phyloP scores from a whole-genome alignment of 2,888 invertebrate genomes.

The Lathronympha strigana region DNA sequence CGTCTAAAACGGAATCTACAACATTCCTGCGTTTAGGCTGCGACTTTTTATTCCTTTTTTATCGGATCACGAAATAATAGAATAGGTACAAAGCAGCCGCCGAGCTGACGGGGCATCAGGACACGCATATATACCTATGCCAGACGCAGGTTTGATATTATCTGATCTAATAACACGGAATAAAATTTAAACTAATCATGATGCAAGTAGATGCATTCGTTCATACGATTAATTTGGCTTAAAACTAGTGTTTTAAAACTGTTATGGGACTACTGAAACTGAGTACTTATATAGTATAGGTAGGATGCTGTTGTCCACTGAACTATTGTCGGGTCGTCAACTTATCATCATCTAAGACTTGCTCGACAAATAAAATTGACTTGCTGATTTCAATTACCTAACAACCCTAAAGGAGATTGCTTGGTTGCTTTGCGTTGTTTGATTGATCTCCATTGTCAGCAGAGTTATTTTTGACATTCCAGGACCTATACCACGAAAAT shows the following conservation, averaged over 20 bases:
- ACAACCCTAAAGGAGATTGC: no score
- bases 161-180: conserved; percentile 6
- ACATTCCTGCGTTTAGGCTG: conserved; percentile 78
- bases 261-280: no score
- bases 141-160: conserved; percentile 26
- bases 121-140: conserved; percentile 29
- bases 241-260: not conserved
- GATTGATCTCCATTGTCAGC: no score
- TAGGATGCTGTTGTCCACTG: no score
- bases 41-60: conserved; percentile 76
- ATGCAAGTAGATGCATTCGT: not conserved
- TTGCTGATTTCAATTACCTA: no score
- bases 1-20: conserved; percentile 73
- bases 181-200: conserved; percentile 6
- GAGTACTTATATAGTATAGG: no score
- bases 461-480: no score
- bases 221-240: not conserved
- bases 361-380: no score
- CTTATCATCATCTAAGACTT: no score
- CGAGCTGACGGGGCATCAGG: conserved; percentile 41
- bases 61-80: conserved; percentile 79
- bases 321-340: no score
- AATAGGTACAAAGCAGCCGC: conserved; percentile 74
- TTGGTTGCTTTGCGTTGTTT: no score
- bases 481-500: no score